phyloP scores from a whole-genome alignment of 2,113 vertebrate genomes.

The Megalops atlanticus region DNA sequence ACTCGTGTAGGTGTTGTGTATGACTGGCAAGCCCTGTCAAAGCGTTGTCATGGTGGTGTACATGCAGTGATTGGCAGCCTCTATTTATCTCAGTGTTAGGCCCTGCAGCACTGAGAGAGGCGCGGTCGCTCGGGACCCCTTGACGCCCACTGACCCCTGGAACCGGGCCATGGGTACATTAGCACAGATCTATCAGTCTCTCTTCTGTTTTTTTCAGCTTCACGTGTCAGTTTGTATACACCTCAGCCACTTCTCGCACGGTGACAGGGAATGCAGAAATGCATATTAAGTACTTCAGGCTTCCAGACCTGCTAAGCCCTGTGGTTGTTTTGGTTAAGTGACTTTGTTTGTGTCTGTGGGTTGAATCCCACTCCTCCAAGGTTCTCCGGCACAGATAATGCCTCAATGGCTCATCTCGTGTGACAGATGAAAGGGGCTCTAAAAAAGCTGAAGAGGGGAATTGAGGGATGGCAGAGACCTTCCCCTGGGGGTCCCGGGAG shows the following conservation, averaged over 20 bases:
- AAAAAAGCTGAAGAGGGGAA: no score
- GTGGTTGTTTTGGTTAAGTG: no score
- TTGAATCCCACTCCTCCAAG: no score
- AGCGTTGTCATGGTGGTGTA: neutral
- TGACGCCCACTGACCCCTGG: neutral
- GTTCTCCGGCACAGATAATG: no score
- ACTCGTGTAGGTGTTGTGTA: neutral
- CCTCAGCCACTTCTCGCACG: neutral
- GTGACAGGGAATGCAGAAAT: neutral
- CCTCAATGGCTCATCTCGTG: no score
- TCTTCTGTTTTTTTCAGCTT: no score
- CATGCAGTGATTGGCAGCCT: neutral
- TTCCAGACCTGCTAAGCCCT: no score
- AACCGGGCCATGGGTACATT: neutral
- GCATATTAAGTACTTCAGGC: neutral
- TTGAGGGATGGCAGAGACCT: no score
- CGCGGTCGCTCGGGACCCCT: neutral
- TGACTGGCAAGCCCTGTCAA: neutral
- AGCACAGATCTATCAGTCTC: neutral
- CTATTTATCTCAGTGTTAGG: neutral
- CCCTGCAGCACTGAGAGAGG: neutral
- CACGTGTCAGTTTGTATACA: no score
- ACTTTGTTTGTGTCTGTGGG: no score
- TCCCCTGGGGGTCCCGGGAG: no score
- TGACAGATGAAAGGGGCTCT: no score